Evolutionary conservation across 1,140 invertebrate genomes (phyloP), one percentile per base, ranked within the genome.

Genomic region (Ruditapes philippinarum): DNA sequence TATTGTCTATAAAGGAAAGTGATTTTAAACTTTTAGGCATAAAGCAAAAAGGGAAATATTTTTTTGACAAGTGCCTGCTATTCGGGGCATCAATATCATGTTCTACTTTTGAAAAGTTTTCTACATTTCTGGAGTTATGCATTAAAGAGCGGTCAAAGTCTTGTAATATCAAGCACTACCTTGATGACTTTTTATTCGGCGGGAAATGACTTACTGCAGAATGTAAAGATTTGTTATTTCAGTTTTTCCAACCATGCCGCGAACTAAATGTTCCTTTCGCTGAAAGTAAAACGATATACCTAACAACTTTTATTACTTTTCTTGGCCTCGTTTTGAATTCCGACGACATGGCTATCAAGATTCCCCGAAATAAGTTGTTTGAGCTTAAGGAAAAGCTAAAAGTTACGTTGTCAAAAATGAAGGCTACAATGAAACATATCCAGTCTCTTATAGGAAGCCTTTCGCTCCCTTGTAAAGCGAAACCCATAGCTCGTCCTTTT

Each of bases 401-500:
- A 0, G 36, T 9, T 60, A 65, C 81, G 3, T 40, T 65, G 14
- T n/a, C 45, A 19, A 42, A 25, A 33, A 28, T 38, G 7, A 85
- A 81, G 31, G 51, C 42, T 12, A 90, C 89, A 3, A 28, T 88
- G 19, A 42, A 45, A 36, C 74, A 85, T 31, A 17, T 89, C n/a
- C 85, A 91, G 51, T 80, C 78, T 22, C 40, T 91, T 7, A 84
- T 89, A 36, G 91, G 79, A 2, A 14, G 19, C 25, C 42, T 89
- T 28, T 89, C 79, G 49, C 89, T 92, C 57, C 65, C 57, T 28
- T 82, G 38, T 57, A 54, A 68, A 42, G 78, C 73, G 3, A 88
- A 89, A 28, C 7, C 38, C 12, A 57, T 57, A 45, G 91, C 83
- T 0, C 1, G 83, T 7, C 25, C 86, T 19, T 91, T 89, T 68